Percentiles rank a stretch among this genome's conserved stretches.
These are phyloP conservation scores for Oryzias sinensis DNA, from an alignment of 2,797 vertebrate species.

Conservation along the genomic window DNA sequence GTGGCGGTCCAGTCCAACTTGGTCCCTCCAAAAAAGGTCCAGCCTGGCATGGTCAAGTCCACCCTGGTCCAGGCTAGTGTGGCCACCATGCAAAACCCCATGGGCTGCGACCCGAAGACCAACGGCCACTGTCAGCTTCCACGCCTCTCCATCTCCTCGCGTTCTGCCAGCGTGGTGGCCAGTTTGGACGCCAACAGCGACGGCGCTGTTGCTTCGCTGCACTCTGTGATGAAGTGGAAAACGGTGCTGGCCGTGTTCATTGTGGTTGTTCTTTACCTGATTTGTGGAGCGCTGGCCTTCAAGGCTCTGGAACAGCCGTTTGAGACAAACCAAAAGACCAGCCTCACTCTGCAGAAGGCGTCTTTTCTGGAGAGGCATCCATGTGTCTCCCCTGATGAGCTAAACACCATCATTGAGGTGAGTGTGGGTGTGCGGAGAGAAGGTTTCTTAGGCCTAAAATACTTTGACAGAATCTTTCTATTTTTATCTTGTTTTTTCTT, in stretches of 20 bases:
- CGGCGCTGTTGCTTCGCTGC: slow-evolving; percentile 73
- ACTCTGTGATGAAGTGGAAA: slow-evolving; percentile 98
- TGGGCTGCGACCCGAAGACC: slow-evolving; percentile 81
- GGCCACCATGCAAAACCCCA: slow-evolving; percentile 82
- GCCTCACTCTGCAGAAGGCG: slow-evolving; percentile 88
- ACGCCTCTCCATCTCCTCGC: slow-evolving; percentile 86
- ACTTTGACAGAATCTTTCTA: background rate
- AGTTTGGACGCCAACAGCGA: slow-evolving; percentile 85
- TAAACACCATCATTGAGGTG: slow-evolving; percentile 93
- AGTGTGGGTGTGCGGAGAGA: slow-evolving; percentile 27
- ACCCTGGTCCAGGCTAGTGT: slow-evolving; percentile 78
- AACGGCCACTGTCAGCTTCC: slow-evolving; percentile 80
- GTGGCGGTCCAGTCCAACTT: slow-evolving; percentile 84
- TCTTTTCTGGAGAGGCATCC: slow-evolving; percentile 87
- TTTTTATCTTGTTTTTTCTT: background rate
- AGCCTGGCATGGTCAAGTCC: slow-evolving; percentile 73
- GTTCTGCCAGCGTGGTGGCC: slow-evolving; percentile 86
- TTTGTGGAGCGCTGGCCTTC: slow-evolving; percentile 89
- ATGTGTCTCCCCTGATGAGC: slow-evolving; percentile 85
- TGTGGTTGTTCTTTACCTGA: slow-evolving; percentile 91
- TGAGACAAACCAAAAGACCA: slow-evolving; percentile 89
- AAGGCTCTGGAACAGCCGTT: slow-evolving; percentile 90
- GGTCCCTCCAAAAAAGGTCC: slow-evolving; percentile 78
- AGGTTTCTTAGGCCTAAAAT: background rate
- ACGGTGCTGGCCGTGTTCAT: slow-evolving; percentile 94